A percentile compares a stretch with the other conserved stretches of the same genome.
Conservation (phyloP, 2,113 vertebrate genomes). For the Chitala chitala region DNA sequence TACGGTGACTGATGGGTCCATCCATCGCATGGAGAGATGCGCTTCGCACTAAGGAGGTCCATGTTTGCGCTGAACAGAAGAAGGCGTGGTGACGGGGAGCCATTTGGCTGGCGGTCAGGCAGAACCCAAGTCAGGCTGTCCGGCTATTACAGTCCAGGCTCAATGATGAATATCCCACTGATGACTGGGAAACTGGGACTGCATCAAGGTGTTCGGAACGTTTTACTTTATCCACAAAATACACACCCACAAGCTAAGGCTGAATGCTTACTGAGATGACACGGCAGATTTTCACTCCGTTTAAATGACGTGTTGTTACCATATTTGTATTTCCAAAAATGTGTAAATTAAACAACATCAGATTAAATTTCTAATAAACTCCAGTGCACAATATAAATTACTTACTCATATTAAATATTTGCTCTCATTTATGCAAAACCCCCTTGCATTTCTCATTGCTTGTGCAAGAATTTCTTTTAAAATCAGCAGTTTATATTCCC, state of each 20-base stretch:
- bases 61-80: background rate
- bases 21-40: slow-evolving; percentile 10
- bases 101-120: slow-evolving; percentile 6
- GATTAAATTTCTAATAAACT: slow-evolving; percentile 18
- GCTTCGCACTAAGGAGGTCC: background rate
- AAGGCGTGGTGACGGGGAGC: background rate
- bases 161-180: background rate
- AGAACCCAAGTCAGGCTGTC: background rate
- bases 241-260: background rate
- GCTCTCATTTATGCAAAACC: slow-evolving; percentile 7
- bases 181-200: background rate
- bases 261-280: background rate
- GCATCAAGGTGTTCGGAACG: background rate
- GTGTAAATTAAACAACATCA: background rate
- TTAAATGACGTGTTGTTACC: background rate
- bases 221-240: background rate
- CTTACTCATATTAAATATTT: slow-evolving; percentile 18
- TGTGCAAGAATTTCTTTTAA: slow-evolving; percentile 3
- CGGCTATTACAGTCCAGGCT: background rate
- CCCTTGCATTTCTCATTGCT: slow-evolving; percentile 4
- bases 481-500: slow-evolving; percentile 24
- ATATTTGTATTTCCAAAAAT: slow-evolving; percentile 1
- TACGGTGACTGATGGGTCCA: slow-evolving; percentile 13
- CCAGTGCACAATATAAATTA: background rate
- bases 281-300: background rate